Evolutionary conservation across 2,797 vertebrate genomes (phyloP), one percentile per base, ranked within the genome.

Genomic region (Pangasius macronema): DNA sequence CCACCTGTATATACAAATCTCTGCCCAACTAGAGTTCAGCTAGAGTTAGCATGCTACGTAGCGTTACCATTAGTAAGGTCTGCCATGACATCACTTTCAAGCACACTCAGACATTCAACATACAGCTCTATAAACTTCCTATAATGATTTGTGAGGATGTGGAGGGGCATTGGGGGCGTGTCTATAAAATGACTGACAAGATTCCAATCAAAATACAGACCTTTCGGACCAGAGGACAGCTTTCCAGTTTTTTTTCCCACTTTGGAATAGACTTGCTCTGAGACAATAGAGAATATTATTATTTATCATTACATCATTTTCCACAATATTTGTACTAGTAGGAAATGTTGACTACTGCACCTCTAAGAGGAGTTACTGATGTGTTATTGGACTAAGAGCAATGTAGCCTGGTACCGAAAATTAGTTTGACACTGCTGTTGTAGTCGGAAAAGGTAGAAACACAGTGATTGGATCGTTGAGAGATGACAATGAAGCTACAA

Each of bases 141-240:
- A 63, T n/a, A 63, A 11, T 63, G 27, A n/a, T 63, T 13, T n/a
- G n/a, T 3, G 59, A 61, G 59, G 24, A 27, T 61, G 22, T 61
- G 22, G 7, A 27, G 24, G 24, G 22, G 7, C 5, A 0, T 61
- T 61, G 55, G 6, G 33, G 67, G 33, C 7, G 67, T 65, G 63
- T 65, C 63, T n/a, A 63, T 65, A 70, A 70, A 36, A 70, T 70
- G 67, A 65, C n/a, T 65, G 63, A 67, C 65, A 67, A 33, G 46
- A 49, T 9, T 9, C 46, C 46, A 49, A 16, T 14, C 11, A 13
- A 4, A 67, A 67, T 67, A 30, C 65, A 67, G 20, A 22, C 20
- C 46, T 22, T 73, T 14, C 4, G 30, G 67, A 42, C 42, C 13
- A 30, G 63, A 30, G 16, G n/a, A n/a, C 33, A 72, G 30, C 5